phyloP scores from a whole-genome alignment of 1,140 invertebrate genomes.

The Alviniconcha marisindica region DNA sequence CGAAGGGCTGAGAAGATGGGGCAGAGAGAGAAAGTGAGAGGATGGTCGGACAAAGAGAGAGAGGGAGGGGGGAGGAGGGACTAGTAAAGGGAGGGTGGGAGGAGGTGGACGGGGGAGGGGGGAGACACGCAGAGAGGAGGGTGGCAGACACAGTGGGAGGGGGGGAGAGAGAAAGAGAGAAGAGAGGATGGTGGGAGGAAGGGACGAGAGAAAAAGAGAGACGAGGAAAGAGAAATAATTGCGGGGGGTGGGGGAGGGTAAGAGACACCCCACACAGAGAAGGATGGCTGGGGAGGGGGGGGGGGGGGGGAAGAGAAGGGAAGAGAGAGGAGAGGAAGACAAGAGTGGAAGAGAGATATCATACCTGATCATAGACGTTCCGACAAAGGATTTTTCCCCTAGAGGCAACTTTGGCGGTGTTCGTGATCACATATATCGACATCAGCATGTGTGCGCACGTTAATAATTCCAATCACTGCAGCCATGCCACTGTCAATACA shows the following conservation, averaged over 20 bases:
- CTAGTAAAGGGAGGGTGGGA: background rate
- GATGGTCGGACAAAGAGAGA: constrained; percentile 34
- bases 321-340: too few relatives aligned
- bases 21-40: constrained; percentile 28
- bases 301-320: too few relatives aligned
- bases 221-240: background rate
- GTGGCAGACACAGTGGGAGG: background rate
- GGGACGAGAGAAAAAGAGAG: background rate
- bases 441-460: too few relatives aligned
- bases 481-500: too few relatives aligned
- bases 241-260: background rate
- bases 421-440: too few relatives aligned
- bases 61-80: constrained; percentile 16
- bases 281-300: too few relatives aligned
- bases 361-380: too few relatives aligned
- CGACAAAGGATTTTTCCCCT: too few relatives aligned
- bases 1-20: background rate
- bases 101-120: background rate
- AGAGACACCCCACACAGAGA: too few relatives aligned
- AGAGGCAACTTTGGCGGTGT: too few relatives aligned
- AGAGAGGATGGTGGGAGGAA: background rate
- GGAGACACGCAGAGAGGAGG: constrained; percentile 8
- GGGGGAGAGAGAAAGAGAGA: background rate
- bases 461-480: too few relatives aligned
- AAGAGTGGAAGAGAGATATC: too few relatives aligned